Base-by-base conservation (phyloP, 2,797 vertebrate genomes). In the Onychomys leucogaster region DNA sequence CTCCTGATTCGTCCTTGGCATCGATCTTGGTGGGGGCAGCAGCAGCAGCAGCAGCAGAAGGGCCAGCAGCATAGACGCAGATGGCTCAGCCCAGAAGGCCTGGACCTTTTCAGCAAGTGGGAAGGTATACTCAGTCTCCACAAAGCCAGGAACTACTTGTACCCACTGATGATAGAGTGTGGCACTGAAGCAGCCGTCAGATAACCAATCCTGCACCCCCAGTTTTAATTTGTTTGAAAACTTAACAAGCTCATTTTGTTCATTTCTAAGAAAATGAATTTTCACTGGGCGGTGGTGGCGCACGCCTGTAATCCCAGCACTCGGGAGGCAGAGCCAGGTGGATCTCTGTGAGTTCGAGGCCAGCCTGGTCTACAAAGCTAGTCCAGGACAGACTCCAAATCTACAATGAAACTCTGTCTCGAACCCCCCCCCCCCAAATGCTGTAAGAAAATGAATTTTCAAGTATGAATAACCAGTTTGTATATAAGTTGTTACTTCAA, bases 201-300 rank as follows among this genome's bases (percentile, higher is more conserved):
- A 46, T 49, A 49, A n/a, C 61, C 27, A 85, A n/a, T 12, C 1
- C 23, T 41, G 84, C 12, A 37, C 34, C 67, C 25, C n/a, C 85
- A 92, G 96, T 88, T 83, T 65, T 43, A n/a, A 92, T 71, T 77
- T 85, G 34, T 61, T 63, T 83, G 69, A 96, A 87, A 87, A 92
- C 27, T 12, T 94, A 55, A 96, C 14, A 88, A 49, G 17, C 59
- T 77, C 23, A 49, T 13, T 94, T 87, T 85, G 37, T 84, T 96
- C 41, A 83, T 49, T 57, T 67, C 52, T 77, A 88, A 94, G 87
- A 93, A 88, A 85, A 90, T 5, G 65, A 78, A 67, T 21, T 86
- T 43, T 86, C n/a, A 49, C n/a, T n/a, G n/a, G n/a, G n/a, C n/a
- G n/a, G n/a, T n/a, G n/a, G n/a, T n/a, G n/a, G n/a, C n/a, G n/a